Base-by-base conservation (phyloP, 2,113 vertebrate genomes). In the Nycticryphes semicollaris region DNA sequence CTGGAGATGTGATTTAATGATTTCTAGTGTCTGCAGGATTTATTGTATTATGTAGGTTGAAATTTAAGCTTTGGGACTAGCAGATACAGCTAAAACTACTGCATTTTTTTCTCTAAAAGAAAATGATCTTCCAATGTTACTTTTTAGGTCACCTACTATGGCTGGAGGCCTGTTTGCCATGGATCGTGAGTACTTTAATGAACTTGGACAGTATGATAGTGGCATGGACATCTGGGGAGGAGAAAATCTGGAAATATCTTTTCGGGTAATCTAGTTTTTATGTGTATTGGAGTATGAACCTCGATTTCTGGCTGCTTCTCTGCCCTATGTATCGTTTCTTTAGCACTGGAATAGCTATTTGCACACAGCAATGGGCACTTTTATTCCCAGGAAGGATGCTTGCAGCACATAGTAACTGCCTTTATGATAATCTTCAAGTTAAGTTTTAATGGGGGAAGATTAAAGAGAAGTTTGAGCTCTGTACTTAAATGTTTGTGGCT, bases 141-240 rank as follows among this genome's bases (percentile, higher is more conserved):
- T 86, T 88, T 91, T 51, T 84, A 99, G 99, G 98, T 99, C 99
- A 31, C 99, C 99, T 35, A 99, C 99, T 17, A 99, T 99, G 99
- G 99, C 99, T 7, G 99, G 99, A 23, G 99, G 99, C 8, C 93
- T 99, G n/a, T 99, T 99, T 56, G 99, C 99, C 20, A 99, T 99
- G 98, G 97, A 99, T 94, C 98, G 99, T n/a, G 98, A 98, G 84
- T 99, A 99, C 85, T 99, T 99, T 50, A 98, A 97, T 5, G 99
- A 99, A 37, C 98, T 99, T 1, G 99, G 99, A 23, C 98, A 99
- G 83, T 99, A 99, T 5, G 99, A 99, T 67, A 98, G 98, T 1
- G 99, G 99, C 93, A 99, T 99, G 99, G 99, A 99, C 95, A 99
- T 99, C 97, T 99, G 99, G 99, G 99, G 99, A 73, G 99, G 99